Conservation (phyloP, 2,113 vertebrate species). For the Anguilla japonica region DNA sequence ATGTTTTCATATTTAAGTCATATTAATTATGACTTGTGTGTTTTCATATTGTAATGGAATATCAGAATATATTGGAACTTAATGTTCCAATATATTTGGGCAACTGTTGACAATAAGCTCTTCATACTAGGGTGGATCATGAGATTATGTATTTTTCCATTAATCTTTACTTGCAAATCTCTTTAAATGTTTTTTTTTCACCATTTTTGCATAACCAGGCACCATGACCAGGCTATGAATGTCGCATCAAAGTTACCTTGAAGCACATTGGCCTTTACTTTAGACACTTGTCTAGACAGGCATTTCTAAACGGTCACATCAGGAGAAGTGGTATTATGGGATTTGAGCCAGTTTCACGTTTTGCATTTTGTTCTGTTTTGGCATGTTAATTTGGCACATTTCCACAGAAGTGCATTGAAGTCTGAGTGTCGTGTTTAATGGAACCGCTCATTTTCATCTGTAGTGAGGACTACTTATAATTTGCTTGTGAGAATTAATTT, state of each 20-base stretch:
- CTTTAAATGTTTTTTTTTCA: background rate
- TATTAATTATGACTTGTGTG: too few relatives aligned
- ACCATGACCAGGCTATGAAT: background rate
- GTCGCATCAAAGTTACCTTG: background rate
- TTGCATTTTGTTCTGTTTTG: background rate
- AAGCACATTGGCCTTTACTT: background rate
- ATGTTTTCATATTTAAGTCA: too few relatives aligned
- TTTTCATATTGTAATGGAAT: too few relatives aligned
- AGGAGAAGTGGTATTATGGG: background rate
- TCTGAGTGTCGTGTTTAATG: too few relatives aligned
- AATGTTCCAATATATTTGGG: too few relatives aligned
- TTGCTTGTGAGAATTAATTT: background rate
- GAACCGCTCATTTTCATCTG: too few relatives aligned
- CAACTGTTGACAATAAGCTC: too few relatives aligned
- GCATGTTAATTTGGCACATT: too few relatives aligned
- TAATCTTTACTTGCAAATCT: background rate
- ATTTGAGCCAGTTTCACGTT: background rate
- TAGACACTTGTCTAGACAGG: background rate
- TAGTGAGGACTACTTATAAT: background rate
- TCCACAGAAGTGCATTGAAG: too few relatives aligned
- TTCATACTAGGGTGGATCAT: too few relatives aligned
- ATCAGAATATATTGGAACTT: too few relatives aligned
- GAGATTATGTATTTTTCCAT: too few relatives aligned
- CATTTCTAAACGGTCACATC: background rate
- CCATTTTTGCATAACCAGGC: background rate